Base-by-base conservation (phyloP, 2,113 vertebrate species). In the Lasiurus cinereus region DNA sequence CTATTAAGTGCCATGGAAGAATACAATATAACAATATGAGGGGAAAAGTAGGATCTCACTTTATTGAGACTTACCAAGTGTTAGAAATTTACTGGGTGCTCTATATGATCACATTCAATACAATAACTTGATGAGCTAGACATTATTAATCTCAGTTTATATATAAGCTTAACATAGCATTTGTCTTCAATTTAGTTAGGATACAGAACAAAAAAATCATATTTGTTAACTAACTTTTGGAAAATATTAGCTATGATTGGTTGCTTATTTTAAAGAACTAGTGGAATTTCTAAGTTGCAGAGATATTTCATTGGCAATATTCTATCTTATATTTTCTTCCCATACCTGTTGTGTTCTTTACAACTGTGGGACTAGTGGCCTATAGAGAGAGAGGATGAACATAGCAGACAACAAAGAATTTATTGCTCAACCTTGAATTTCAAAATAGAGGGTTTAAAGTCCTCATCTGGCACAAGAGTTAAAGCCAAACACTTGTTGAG, bases 361-460 rank as follows among this genome's bases (percentile, higher is more conserved):
- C 2, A 90, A 70, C 36, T 33, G 12, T 73, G 46, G 24, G 67
- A 13, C 5, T 27, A 10, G 12, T 18, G 21, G 43, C 52, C 36
- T 80, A 6, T 3, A 76, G 59, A 83, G 24, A 1, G 27, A 72
- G 39, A 69, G 4, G 31, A 50, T 13, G 69, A 46, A 94, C 3
- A 87, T 0, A 86, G n/a, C 24, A 46, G 46, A 87, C 50, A 88
- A 74, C 31, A 83, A 74, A 78, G 6, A 70, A 74, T 39, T 59
- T n/a, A 92, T 46, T 92, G 43, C 31, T 90, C 62, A 70, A 31
- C 4, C 39, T 82, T 77, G 69, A 64, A n/a, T 73, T 89, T 83
- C 69, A 95, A 91, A 86, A 67, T 0, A 52, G 1, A 74, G 24
- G 31, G 29, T 52, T 67, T 52, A 67, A 64, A 82, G 78, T 64